These are phyloP conservation scores for Cyrtorhinus lividipennis DNA, from an alignment of 1,140 invertebrate genomes.

Conservation along the genomic window DNA sequence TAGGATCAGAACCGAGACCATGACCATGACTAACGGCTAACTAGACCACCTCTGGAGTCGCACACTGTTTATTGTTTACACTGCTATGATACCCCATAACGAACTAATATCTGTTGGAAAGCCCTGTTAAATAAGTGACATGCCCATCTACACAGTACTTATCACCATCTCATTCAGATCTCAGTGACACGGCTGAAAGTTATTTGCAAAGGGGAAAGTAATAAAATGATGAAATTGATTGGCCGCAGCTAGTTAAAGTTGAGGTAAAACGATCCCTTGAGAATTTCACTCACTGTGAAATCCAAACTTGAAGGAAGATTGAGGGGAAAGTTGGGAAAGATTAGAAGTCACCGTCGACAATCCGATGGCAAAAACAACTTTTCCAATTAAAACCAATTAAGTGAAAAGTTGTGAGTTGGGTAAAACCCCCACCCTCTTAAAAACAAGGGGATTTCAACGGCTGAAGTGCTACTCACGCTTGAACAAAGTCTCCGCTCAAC, in stretches of 20 bases:
- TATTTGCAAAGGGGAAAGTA: no score
- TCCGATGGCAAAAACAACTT: conserved; percentile 2
- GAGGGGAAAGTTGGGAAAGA: no score
- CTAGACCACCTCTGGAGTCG: background rate
- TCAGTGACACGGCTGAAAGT: no score
- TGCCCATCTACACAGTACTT: no score
- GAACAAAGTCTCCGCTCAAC: no score
- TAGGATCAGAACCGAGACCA: background rate
- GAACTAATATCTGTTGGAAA: background rate
- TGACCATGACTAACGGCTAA: background rate
- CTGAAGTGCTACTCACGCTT: background rate
- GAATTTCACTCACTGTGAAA: no score
- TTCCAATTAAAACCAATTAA: conserved; percentile 12
- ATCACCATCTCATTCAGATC: no score
- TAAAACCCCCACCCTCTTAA: background rate
- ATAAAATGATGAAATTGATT: no score
- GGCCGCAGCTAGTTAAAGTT: no score
- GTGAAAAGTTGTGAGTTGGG: conserved; percentile 6
- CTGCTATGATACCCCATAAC: background rate
- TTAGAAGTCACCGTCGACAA: background rate
- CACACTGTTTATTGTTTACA: background rate
- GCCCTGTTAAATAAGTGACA: no score
- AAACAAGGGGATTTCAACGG: background rate
- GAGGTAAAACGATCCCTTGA: no score
- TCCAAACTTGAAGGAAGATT: no score